A percentile compares a stretch with the other conserved stretches of the same genome.
Evolutionary conservation across 2,113 vertebrate genomes (phyloP).

Genomic region (Polyodon spathula): DNA sequence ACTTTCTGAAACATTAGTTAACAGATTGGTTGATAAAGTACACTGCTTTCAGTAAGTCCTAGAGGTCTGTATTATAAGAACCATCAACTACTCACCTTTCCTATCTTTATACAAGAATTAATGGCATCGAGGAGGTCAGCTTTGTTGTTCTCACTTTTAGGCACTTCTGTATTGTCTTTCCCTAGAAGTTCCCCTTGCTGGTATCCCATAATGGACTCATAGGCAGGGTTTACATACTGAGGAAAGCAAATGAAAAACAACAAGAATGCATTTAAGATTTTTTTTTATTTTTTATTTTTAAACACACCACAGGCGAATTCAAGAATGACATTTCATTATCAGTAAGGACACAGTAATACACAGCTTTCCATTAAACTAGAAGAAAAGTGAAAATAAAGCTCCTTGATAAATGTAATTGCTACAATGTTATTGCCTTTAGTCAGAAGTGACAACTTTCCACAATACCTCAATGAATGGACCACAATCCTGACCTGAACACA

Average conservation of each 20-base stretch:
- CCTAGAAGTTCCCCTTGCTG: slow-evolving; percentile 85
- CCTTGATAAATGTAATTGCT: too few relatives aligned
- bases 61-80: not conserved
- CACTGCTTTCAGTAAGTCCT: not conserved
- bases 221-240: slow-evolving; percentile 93
- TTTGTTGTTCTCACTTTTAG: slow-evolving; percentile 92
- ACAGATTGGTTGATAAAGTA: not conserved
- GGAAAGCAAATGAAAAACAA: slow-evolving; percentile 20
- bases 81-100: slow-evolving; percentile 69
- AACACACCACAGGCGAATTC: too few relatives aligned
- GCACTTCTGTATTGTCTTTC: slow-evolving; percentile 89
- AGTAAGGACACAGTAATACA: too few relatives aligned
- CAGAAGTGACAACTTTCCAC: too few relatives aligned
- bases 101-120: slow-evolving; percentile 86
- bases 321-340: too few relatives aligned
- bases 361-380: too few relatives aligned
- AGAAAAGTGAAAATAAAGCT: slow-evolving; percentile 2
- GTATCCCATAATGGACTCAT: slow-evolving; percentile 90
- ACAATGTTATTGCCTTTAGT: too few relatives aligned
- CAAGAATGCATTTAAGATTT: not conserved
- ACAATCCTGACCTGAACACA: too few relatives aligned
- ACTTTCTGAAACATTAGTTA: not conserved
- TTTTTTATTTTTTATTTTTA: too few relatives aligned
- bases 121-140: slow-evolving; percentile 88
- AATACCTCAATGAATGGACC: too few relatives aligned